phyloP scores from a whole-genome alignment of 2,888 invertebrate genomes.

The Brachylomia viminalis region DNA sequence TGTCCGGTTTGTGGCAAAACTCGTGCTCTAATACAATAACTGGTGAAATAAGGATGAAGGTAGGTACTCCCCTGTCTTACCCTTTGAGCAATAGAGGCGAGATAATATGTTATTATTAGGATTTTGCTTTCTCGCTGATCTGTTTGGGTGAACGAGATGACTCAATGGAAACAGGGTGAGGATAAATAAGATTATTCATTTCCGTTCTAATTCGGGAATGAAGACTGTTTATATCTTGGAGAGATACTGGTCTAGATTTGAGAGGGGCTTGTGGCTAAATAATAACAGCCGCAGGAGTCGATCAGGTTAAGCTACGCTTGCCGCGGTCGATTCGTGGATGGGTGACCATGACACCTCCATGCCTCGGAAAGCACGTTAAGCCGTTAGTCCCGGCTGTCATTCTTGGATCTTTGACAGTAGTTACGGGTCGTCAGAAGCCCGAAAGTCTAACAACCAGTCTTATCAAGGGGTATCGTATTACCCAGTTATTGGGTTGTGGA shows the following conservation, averaged over 20 bases:
- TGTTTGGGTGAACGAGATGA: conserved; percentile 39
- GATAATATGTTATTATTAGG: conserved; percentile 7
- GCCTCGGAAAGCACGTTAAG: no score
- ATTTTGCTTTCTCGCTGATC: not conserved
- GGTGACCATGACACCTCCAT: no score
- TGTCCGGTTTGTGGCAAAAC: not conserved
- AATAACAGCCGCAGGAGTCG: no score
- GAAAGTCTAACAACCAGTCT: no score
- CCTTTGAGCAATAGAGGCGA: not conserved
- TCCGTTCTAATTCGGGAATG: conserved; percentile 37
- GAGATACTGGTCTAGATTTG: conserved; percentile 23
- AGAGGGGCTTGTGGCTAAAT: no score
- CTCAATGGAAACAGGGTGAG: conserved; percentile 39
- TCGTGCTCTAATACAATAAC: not conserved
- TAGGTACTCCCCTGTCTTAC: not conserved
- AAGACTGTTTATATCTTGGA: conserved; percentile 29
- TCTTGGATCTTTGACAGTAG: no score
- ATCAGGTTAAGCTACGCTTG: no score
- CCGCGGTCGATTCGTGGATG: no score
- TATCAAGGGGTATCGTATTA: no score
- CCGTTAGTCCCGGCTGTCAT: no score
- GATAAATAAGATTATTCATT: conserved; percentile 44
- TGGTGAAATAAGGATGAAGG: not conserved
- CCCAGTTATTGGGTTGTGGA: no score
- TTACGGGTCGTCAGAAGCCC: no score